A percentile compares a stretch with the other conserved stretches of the same genome.
Evolutionary conservation across 1,140 invertebrate genomes (phyloP).

Genomic region (Chironomus tepperi): DNA sequence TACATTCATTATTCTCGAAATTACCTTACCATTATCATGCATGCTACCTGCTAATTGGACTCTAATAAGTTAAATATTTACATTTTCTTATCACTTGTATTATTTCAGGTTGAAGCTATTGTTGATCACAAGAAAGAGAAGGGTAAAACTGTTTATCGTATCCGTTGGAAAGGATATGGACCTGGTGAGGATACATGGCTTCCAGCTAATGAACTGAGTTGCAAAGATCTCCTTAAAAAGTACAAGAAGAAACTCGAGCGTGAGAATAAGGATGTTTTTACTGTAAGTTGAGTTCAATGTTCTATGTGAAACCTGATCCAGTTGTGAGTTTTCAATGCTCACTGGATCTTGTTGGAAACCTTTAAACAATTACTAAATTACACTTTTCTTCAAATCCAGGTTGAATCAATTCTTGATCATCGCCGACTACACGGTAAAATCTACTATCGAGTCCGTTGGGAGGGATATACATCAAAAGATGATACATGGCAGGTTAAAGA

Average conservation of each 20-base stretch:
- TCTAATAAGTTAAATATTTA: too few species aligned
- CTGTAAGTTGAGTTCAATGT: too few species aligned
- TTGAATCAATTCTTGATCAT: slow-evolving; percentile 58
- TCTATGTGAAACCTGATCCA: too few species aligned
- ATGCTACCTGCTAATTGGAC: too few species aligned
- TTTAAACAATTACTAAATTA: too few species aligned
- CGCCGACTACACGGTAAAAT: slow-evolving; percentile 56
- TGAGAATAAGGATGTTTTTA: slow-evolving; percentile 29
- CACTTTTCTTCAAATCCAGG: slow-evolving; percentile 40
- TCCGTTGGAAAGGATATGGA: slow-evolving; percentile 74
- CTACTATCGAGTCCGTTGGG: slow-evolving; percentile 73
- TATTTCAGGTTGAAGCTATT: slow-evolving; percentile 56
- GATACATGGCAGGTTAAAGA: slow-evolving; percentile 76
- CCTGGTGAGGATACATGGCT: slow-evolving; percentile 71
- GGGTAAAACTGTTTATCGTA: slow-evolving; percentile 60
- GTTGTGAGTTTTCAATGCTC: too few species aligned
- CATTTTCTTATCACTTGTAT: background rate
- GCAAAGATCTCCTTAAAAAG: slow-evolving; percentile 55
- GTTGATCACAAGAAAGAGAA: slow-evolving; percentile 56
- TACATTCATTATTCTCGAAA: too few species aligned
- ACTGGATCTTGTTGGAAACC: too few species aligned
- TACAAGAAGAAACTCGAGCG: slow-evolving; percentile 43
- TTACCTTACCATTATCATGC: too few species aligned
- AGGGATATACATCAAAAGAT: slow-evolving; percentile 59
- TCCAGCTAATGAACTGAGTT: slow-evolving; percentile 62